Base-by-base conservation (phyloP, 2,888 invertebrate species). In the Athalia circularis region DNA sequence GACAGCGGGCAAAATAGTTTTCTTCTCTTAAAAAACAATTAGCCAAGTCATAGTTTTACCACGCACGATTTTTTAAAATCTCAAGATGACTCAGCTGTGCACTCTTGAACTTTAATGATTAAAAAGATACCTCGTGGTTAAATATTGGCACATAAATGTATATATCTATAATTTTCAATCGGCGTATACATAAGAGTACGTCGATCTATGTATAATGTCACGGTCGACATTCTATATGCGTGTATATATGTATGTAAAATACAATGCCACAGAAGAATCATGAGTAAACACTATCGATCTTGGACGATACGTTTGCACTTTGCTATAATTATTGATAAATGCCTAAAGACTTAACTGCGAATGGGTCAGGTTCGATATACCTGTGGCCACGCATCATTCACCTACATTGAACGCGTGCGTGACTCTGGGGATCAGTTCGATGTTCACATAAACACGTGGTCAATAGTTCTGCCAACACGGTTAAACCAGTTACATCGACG, bases 381-480 rank as follows among this genome's bases (percentile, higher is more conserved):
- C 45, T 48, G 9, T 48, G 61, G 43, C 48, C 11, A 15, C 47
- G 61, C 29, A 74, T 13, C 61, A 48, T 47, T 15, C 74, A 61
- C 61, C 13, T 61, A 48, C 47, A 9, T 47, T 74, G 61, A 29
- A 61, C 48, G 74, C 61, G 29, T 48, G 47, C 65, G 52, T 76
- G 52, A 76, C 59, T 62, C n/a, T 52, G 62, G 62, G 29, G 45
- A 75, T 68, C 50, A 70, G 29, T 48, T 59, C 29, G 75, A 77
- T 64, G 62, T 70, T 62, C 48, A 62, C 5, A 43, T 15, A 45
- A 65, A 65, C 79, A 76, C 80, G 77, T 80, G 79, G 77, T 80
- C 79, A 79, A 81, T 54, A 70, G 54, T 54, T 70, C 43, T 70
- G 70, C 54, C 70, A 70, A 70, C 70, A 74, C 61, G 61, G 52